Percentiles rank a stretch among this genome's conserved stretches.
Evolutionary conservation across 1,140 invertebrate genomes (phyloP).

Genomic region (Cydia pomonella): DNA sequence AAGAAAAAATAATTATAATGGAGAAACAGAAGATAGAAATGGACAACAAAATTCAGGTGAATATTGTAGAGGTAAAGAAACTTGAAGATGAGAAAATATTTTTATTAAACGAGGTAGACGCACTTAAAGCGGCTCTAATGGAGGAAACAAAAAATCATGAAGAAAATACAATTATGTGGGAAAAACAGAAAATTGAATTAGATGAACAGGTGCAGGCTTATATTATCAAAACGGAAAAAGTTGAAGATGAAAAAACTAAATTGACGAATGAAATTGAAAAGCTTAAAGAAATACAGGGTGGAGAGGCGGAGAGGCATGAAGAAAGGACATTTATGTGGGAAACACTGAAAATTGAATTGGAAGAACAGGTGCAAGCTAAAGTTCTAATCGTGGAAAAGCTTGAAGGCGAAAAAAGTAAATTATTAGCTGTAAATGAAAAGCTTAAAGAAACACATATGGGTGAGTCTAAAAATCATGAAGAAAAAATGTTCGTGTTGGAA

Average conservation of each 20-base stretch:
- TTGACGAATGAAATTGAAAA: constrained; percentile 43
- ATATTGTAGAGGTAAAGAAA: constrained; percentile 39
- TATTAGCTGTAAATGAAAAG: constrained; percentile 43
- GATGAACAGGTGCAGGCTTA: constrained; percentile 45
- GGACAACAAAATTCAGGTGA: constrained; percentile 39
- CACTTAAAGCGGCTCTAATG: too few relatives aligned
- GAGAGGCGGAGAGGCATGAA: too few relatives aligned
- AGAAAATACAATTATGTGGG: too few relatives aligned
- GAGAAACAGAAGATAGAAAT: constrained; percentile 54
- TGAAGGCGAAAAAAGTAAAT: constrained; percentile 41
- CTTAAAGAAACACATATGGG: constrained; percentile 35
- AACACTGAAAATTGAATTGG: constrained; percentile 28
- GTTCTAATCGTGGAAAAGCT: constrained; percentile 29
- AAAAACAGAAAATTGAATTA: constrained; percentile 32
- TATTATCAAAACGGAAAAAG: constrained; percentile 27
- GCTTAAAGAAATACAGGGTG: constrained; percentile 35
- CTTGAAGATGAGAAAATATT: too few relatives aligned
- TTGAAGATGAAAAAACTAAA: constrained; percentile 41
- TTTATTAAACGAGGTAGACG: too few relatives aligned
- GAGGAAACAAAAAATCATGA: too few relatives aligned
- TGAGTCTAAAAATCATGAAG: background rate
- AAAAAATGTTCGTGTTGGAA: background rate
- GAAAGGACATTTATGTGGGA: too few relatives aligned
- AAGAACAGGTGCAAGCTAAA: constrained; percentile 45
- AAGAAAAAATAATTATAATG: constrained; percentile 29